These are phyloP conservation scores for Mizuhopecten yessoensis DNA, from an alignment of 1,140 invertebrate genomes.

Conservation along the genomic window DNA sequence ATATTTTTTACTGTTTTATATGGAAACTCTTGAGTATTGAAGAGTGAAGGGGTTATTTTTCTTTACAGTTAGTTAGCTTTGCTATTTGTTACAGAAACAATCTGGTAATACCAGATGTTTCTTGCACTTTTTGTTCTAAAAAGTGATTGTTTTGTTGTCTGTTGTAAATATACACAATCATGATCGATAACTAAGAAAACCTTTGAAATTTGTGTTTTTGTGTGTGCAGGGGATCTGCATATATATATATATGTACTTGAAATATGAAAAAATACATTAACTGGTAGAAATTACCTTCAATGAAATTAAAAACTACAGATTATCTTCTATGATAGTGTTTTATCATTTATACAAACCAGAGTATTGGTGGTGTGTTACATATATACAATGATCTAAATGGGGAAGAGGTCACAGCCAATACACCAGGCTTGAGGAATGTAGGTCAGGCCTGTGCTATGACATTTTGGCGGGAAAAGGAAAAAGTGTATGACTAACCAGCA, in stretches of 20 bases:
- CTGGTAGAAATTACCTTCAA: conserved; percentile 15
- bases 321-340: not conserved
- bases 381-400: not conserved
- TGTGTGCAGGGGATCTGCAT: conserved; percentile 36
- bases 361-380: too few relatives aligned
- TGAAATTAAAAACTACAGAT: conserved; percentile 19
- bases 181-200: not conserved
- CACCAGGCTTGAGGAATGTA: conserved; percentile 20
- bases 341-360: not conserved
- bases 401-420: not conserved
- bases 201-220: conserved; percentile 34
- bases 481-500: conserved; percentile 37
- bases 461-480: conserved; percentile 64
- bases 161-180: conserved; percentile 35
- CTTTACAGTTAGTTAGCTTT: conserved; percentile 23
- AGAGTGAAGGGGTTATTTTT: not conserved
- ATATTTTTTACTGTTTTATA: conserved; percentile 36
- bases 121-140: conserved; percentile 16
- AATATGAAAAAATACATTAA: not conserved
- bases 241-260: conserved; percentile 19
- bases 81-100: not conserved
- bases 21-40: not conserved
- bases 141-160: conserved; percentile 39
- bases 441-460: conserved; percentile 41
- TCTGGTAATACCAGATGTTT: not conserved